Conservation (phyloP, 92 coral and sea anemone genomes). For the Pocillopora meandrina region DNA sequence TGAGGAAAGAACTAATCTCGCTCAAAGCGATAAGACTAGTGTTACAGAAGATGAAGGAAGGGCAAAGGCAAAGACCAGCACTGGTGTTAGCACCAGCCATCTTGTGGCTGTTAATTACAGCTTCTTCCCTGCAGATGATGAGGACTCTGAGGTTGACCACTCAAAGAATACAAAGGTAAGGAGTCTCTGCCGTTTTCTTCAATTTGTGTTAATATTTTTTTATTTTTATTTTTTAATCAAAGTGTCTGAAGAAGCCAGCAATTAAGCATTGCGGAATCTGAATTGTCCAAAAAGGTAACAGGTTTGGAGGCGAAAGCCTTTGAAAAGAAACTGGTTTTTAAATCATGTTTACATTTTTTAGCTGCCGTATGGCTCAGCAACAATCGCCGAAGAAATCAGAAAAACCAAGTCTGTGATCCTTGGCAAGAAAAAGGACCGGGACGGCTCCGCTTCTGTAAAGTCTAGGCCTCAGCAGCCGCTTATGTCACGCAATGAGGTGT, state of each 20-base stretch:
- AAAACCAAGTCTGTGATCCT: conserved; percentile 83
- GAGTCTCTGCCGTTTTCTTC: not conserved
- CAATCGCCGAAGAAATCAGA: conserved; percentile 78
- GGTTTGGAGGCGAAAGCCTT: no score
- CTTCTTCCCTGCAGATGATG: conserved; percentile 56
- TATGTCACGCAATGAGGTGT: conserved; percentile 64
- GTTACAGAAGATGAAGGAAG: conserved; percentile 29
- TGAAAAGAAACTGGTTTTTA: no score
- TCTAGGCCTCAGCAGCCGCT: conserved; percentile 60
- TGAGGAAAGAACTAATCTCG: conserved; percentile 22
- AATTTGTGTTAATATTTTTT: not conserved
- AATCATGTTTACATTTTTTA: not conserved
- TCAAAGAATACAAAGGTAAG: conserved; percentile 39
- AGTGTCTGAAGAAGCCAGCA: not conserved
- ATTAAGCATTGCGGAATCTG: no score
- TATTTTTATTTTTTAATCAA: not conserved
- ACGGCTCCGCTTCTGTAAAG: conserved; percentile 55
- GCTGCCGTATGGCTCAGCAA: conserved; percentile 46
- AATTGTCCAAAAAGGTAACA: no score
- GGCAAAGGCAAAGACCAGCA: conserved; percentile 1
- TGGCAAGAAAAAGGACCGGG: conserved; percentile 81
- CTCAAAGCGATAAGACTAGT: conserved; percentile 19
- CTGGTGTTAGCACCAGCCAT: conserved; percentile 48
- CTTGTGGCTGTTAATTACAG: conserved; percentile 71
- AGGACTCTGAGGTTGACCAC: conserved; percentile 31